Evolutionary conservation across 2,888 invertebrate genomes (phyloP), one percentile per base, ranked within the genome.

Genomic region (Heliconius sara): DNA sequence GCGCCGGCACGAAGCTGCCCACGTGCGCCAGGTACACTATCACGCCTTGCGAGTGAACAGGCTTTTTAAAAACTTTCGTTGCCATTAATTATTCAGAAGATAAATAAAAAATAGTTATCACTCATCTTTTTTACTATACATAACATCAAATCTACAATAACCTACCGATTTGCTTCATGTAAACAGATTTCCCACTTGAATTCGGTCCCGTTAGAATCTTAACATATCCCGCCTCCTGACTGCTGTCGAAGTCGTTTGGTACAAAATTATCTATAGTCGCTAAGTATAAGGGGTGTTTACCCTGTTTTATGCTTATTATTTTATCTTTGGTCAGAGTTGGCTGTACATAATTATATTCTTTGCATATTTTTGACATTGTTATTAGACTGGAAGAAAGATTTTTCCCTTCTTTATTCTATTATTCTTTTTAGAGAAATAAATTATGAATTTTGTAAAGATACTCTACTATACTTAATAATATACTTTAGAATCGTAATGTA

Each of bases 131-230:
- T 47, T 47, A 52, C 52, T 52, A 52, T 52, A n/a, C 2, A n/a
- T 30, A 19, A 16, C 1, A 27, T 19, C 30, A 27, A 52, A 19
- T 30, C 30, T 19, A 27, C 10, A 16, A 30, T 16, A 30, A 70
- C 86, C 87, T 76, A 93, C 94, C 94, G 93, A 95, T 93, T 94
- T 98, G 98, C 91, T 98, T 99, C 87, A 99, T 95, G 90, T 98
- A 99, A 47, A 99, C 96, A 81, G 98, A 99, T 92, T 99, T 99
- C 4, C 99, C 99, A 87, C 98, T 97, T 1, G 98, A 97, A 91
- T 99, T 99, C 0, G 99, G 98, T 0, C 99, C 99, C 0, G 98
- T 98, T 10, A 99, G 92, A 74, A 99, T 96, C 89, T 97, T 97
- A 39, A 99, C 96, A 19, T 94, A 91, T 25, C 96, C 91, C 0